These are phyloP conservation scores for Chinchilla lanigera DNA, from an alignment of 2,113 vertebrate species.

Conservation along the genomic window DNA sequence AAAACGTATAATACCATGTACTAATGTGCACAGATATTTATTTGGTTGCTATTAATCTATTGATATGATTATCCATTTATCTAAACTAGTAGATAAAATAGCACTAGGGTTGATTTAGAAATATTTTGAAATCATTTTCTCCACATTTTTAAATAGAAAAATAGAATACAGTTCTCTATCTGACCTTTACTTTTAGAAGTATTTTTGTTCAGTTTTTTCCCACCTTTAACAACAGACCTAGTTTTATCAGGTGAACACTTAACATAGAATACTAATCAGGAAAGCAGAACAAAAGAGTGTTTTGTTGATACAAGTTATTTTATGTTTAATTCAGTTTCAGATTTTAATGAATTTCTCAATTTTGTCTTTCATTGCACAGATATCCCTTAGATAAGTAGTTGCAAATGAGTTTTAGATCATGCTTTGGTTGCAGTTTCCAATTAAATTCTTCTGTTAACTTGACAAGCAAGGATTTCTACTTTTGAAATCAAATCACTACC, in stretches of 20 bases:
- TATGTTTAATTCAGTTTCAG: background rate
- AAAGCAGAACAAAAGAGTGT: background rate
- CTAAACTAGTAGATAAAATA: background rate
- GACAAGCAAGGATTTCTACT: background rate
- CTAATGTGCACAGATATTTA: background rate
- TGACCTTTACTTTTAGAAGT: background rate
- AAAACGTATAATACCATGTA: background rate
- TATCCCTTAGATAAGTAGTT: background rate
- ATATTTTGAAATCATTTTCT: background rate
- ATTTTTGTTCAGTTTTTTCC: background rate
- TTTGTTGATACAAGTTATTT: constrained; percentile 27
- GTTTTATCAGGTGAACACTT: background rate
- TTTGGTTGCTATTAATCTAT: background rate
- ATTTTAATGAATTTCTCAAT: constrained; percentile 35
- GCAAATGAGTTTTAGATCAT: background rate
- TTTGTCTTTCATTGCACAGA: background rate
- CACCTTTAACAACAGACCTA: background rate
- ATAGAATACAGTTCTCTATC: background rate
- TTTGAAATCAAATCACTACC: background rate
- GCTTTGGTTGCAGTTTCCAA: background rate
- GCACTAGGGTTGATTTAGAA: background rate
- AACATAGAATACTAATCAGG: background rate
- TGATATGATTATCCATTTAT: background rate
- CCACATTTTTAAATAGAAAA: background rate
- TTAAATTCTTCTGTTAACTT: constrained; percentile 36